Evolutionary conservation across 2,797 vertebrate genomes (phyloP), one percentile per base, ranked within the genome.

Genomic region (Adelosebastes latens): DNA sequence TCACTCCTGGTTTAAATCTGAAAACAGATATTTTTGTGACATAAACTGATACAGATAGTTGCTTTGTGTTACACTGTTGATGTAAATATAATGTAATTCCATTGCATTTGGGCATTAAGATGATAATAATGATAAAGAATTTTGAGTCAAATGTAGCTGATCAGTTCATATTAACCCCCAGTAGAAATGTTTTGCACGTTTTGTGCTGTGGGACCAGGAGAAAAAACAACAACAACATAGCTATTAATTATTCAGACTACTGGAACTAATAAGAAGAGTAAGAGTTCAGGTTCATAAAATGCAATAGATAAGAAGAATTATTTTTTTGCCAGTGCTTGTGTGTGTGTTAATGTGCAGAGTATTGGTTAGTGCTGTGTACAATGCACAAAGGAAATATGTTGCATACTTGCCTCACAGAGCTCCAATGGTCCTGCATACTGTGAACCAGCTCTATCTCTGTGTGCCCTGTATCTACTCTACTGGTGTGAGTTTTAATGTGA

Each of bases 301-400:
- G 39, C n/a, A 61, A 3, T 13, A 18, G 24, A 74, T 8, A 25
- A 10, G 29, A 53, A 34, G 4, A 32, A 22, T 0, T 55, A n/a
- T 6, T 79, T 83, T 81, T 56, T 39, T 36, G 29, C 62, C 25
- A 4, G n/a, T 34, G 36, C 36, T 53, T 49, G 20, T 31, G 29
- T 16, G 46, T 76, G 66, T 46, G 42, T 61, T 58, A 52, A 55
- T 76, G 14, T 72, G 6, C 63, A 75, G 27, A 25, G 61, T 72
- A 9, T 67, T 72, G 83, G 75, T 68, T 72, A 77, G 55, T n/a
- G 56, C 49, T 73, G 74, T 72, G 64, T 60, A 25, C 34, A 85
- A 72, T 73, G 62, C 85, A 82, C 85, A 75, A 64, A 84, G 81
- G 79, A 88, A 81, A 87, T 79, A 66, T 84, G 75, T 59, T 68